phyloP scores from a whole-genome alignment of 2,888 invertebrate genomes.

The Hypsopygia costalis region DNA sequence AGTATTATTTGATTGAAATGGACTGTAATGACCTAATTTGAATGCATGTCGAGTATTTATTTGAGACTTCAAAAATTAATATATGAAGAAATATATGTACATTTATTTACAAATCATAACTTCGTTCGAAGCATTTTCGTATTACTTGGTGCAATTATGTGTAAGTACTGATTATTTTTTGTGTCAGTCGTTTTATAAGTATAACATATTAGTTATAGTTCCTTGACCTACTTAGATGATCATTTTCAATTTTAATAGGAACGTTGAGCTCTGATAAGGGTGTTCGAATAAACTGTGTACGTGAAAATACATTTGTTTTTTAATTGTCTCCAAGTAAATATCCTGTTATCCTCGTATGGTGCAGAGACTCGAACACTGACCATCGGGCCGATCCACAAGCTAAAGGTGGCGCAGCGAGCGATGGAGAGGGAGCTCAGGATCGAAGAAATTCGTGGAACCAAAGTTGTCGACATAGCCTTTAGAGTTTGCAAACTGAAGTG shows the following conservation, averaged over 20 bases:
- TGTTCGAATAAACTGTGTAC: conserved; percentile 60
- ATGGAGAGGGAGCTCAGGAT: no score
- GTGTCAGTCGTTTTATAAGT: conserved; percentile 35
- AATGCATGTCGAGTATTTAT: conserved; percentile 47
- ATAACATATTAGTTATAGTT: conserved; percentile 35
- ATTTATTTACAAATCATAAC: conserved; percentile 36
- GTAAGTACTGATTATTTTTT: conserved; percentile 44
- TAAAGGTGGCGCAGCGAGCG: no score
- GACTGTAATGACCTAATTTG: conserved; percentile 24
- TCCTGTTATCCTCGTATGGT: no score
- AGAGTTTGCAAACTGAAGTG: no score
- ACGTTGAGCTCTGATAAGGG: conserved; percentile 41
- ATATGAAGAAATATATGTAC: conserved; percentile 27
- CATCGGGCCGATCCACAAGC: no score
- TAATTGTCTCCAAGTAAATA: conserved; percentile 14
- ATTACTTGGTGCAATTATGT: conserved; percentile 70
- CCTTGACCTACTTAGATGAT: conserved; percentile 39
- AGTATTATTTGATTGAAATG: conserved; percentile 44
- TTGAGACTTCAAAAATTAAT: conserved; percentile 49
- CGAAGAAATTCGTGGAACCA: no score
- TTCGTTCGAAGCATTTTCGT: conserved; percentile 57
- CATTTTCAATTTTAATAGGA: conserved; percentile 35
- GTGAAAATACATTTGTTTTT: conserved; percentile 37
- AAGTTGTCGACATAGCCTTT: no score
- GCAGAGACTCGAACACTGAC: no score